These are phyloP conservation scores for Drosophila formosana DNA, from an alignment of 2,888 invertebrate genomes.

Conservation along the genomic window DNA sequence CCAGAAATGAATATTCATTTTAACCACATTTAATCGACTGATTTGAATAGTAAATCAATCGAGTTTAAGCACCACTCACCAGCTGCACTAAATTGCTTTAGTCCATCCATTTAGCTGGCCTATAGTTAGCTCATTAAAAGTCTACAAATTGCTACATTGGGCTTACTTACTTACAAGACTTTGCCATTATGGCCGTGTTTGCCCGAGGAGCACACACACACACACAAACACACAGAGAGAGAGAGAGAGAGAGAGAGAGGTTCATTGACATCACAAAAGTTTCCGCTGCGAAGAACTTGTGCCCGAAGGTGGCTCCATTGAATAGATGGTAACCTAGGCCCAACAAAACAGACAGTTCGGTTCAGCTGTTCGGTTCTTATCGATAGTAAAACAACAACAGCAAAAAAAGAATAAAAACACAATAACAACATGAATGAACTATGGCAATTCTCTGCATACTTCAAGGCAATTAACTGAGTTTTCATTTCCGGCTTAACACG, in stretches of 20 bases:
- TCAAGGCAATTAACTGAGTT: constrained; percentile 75
- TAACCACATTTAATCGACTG: background rate
- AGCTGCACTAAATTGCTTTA: constrained; percentile 3
- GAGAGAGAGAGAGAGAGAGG: constrained; percentile 9
- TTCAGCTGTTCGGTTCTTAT: constrained; percentile 53
- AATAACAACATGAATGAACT: constrained; percentile 37
- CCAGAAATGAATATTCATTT: background rate
- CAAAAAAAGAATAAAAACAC: constrained; percentile 13
- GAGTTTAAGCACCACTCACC: background rate
- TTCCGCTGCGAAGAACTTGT: constrained; percentile 30
- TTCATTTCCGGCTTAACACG: constrained; percentile 74
- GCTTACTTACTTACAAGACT: constrained; percentile 50
- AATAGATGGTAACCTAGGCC: constrained; percentile 20
- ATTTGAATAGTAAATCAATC: constrained; percentile 8
- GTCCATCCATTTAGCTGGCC: background rate
- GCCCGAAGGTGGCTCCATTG: constrained; percentile 6
- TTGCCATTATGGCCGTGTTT: constrained; percentile 53
- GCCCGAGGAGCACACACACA: constrained; percentile 8
- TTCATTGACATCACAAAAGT: constrained; percentile 64
- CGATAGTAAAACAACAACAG: constrained; percentile 28
- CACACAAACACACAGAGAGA: background rate
- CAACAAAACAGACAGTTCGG: constrained; percentile 12
- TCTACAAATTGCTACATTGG: constrained; percentile 52
- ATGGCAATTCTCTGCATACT: constrained; percentile 66
- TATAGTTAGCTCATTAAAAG: constrained; percentile 40